A percentile compares a stretch with the other conserved stretches of the same genome.
Conservation (phyloP, 1,140 invertebrate species). For the Anagrus nilaparvatae region DNA sequence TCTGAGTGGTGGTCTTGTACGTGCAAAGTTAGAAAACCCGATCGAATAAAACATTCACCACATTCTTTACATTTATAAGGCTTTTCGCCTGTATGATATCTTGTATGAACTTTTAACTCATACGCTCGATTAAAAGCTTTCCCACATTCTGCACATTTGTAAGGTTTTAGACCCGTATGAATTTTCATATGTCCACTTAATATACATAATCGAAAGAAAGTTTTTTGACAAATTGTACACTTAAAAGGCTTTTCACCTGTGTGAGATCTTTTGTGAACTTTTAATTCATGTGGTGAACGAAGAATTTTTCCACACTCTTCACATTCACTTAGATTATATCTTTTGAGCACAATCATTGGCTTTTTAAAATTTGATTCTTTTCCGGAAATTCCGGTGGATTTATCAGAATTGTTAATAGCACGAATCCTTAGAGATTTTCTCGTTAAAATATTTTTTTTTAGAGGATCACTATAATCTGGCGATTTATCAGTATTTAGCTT, state of each 20-base stretch:
- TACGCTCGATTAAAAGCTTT: constrained; percentile 43
- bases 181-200: constrained; percentile 39
- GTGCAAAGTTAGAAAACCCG: constrained; percentile 35
- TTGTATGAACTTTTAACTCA: constrained; percentile 52
- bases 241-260: constrained; percentile 34
- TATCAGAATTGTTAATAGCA: too few species aligned
- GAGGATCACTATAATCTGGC: too few species aligned
- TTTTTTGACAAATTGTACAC: constrained; percentile 44
- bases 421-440: too few species aligned
- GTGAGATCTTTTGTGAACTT: too few species aligned
- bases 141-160: constrained; percentile 41
- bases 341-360: too few species aligned
- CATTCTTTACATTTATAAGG: constrained; percentile 59
- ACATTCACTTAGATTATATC: too few species aligned
- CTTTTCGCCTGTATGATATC: constrained; percentile 56
- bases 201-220: constrained; percentile 42
- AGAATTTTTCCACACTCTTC: too few species aligned
- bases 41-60: constrained; percentile 30
- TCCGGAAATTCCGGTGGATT: too few species aligned
- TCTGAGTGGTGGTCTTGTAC: constrained; percentile 41
- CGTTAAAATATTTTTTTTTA: too few species aligned
- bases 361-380: too few species aligned
- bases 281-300: too few species aligned
- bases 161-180: constrained; percentile 41
- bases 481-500: too few species aligned